Base-by-base conservation (phyloP, 2,888 invertebrate genomes). In the Theodoxus fluviatilis region DNA sequence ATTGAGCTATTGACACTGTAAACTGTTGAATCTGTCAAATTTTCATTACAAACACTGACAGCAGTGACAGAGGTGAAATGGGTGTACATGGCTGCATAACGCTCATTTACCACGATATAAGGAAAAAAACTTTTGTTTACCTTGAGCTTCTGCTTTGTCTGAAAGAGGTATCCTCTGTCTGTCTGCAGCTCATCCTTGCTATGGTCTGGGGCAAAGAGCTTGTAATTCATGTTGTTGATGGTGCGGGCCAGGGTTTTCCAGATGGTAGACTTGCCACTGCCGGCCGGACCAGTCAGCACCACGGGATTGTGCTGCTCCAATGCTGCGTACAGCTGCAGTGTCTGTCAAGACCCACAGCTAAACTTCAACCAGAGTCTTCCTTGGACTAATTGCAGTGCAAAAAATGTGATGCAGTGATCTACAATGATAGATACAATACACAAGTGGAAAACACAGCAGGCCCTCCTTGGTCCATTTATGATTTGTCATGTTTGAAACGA, bases 261-360 rank as follows among this genome's bases (percentile, higher is more conserved):
- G 49, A 79, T 70, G 1, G 83, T 83, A 3, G 85, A 80, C 74
- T 86, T 86, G 3, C 86, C 86, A 69, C 84, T 82, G 0, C 86
- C 86, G 4, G 83, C 70, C 15, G 79, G 79, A 0, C 86, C 86
- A 22, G 74, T 74, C 67, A 86, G 71, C 7, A 86, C 80, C 38
- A 85, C 82, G 0, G 80, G 78, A 33, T 78, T 77, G 40, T 77
- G 78, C 61, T 76, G 74, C 69, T 84, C 77, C 52, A 86, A 72
- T 4, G 82, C 81, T 18, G 80, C 72, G 72, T 85, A 76, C 69
- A 86, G 74, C 73, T 84, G 81, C 49, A 84, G 73, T 9, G 84
- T 79, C 84, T 84, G 77, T 55, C 15, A 47, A 33, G 6, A 35
- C 12, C 18, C 3, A 40, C 4, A 15, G 2, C 25, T 7, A 59